phyloP scores from a whole-genome alignment of 2,888 invertebrate genomes.

The Conomelus anceps region DNA sequence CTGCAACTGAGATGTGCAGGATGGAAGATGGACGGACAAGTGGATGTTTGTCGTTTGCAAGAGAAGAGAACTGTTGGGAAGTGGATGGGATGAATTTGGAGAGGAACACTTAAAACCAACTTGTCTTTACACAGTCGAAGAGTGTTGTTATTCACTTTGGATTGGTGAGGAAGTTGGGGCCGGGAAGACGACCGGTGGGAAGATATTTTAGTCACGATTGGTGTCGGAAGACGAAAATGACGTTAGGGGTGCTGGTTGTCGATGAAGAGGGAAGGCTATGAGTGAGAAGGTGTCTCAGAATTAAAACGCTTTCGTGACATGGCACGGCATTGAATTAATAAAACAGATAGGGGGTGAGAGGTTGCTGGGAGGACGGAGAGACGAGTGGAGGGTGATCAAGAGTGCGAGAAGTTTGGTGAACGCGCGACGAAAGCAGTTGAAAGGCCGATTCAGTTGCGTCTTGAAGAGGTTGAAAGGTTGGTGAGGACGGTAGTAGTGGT shows the following conservation, averaged over 20 bases:
- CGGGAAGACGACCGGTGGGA: neutral
- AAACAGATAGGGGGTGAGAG: neutral
- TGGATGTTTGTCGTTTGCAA: neutral
- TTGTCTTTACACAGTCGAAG: neutral
- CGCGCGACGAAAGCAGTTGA: neutral
- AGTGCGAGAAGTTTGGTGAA: neutral
- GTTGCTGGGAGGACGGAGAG: neutral
- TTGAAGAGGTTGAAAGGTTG: neutral
- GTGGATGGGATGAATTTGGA: neutral
- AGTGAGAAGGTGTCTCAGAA: neutral
- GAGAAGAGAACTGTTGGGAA: neutral
- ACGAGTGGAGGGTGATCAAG: neutral
- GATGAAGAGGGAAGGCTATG: neutral
- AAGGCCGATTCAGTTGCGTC: neutral
- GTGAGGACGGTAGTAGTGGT: neutral
- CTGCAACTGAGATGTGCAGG: neutral
- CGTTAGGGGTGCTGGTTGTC: neutral
- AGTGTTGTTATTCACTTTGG: neutral
- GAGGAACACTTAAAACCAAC: neutral
- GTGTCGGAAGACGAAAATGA: neutral
- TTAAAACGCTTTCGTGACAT: neutral
- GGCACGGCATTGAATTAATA: neutral
- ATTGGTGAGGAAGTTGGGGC: neutral
- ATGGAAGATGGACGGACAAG: neutral
- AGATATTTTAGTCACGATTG: neutral